These are phyloP conservation scores for Papilio glaucus DNA, from an alignment of 1,140 invertebrate species.

Conservation along the genomic window DNA sequence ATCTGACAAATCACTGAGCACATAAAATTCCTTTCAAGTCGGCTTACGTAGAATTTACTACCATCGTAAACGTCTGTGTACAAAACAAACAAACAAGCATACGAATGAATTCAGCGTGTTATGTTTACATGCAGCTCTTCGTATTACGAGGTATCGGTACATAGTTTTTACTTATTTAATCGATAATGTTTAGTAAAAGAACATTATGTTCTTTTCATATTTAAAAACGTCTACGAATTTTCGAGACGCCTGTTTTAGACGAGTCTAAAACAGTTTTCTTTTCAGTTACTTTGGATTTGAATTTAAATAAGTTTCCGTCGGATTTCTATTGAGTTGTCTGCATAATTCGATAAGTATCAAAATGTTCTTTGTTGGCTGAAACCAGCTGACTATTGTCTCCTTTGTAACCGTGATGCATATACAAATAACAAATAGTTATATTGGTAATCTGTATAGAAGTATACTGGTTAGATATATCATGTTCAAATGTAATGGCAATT, in stretches of 20 bases:
- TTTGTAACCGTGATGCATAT: neutral
- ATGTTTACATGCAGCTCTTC: neutral
- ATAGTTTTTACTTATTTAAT: neutral
- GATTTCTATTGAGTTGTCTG: conserved; percentile 14
- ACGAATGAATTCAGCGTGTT: neutral
- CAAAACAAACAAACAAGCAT: conserved; percentile 1
- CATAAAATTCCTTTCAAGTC: conserved; percentile 35
- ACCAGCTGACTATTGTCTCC: conserved; percentile 20
- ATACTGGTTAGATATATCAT: neutral
- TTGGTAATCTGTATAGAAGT: neutral
- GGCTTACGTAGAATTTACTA: conserved; percentile 27
- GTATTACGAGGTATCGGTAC: neutral
- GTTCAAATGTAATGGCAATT: neutral
- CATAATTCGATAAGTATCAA: conserved; percentile 24
- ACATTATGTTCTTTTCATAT: too few relatives aligned
- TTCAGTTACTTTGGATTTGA: conserved; percentile 28
- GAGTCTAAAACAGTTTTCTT: conserved; percentile 31
- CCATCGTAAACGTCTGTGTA: conserved; percentile 29
- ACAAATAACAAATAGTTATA: neutral
- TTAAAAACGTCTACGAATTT: neutral
- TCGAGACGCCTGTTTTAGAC: neutral
- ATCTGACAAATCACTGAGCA: conserved; percentile 26
- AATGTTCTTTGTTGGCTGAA: conserved; percentile 31
- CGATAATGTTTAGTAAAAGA: neutral
- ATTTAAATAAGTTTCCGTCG: conserved; percentile 36